Evolutionary conservation across 2,797 vertebrate genomes (phyloP).

Genomic region (Arctocebus calabarensis): DNA sequence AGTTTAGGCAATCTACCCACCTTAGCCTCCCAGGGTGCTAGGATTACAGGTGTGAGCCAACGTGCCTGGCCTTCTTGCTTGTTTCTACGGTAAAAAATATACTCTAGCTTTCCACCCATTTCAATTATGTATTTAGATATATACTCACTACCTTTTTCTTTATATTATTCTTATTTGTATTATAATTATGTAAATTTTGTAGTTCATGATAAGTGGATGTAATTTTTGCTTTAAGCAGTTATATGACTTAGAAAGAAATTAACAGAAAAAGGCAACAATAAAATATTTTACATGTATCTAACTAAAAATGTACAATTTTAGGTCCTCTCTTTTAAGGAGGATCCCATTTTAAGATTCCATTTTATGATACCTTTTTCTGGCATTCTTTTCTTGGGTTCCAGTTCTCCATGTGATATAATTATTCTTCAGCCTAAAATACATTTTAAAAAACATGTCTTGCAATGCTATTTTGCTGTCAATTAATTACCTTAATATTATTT

Average conservation of each 20-base stretch:
- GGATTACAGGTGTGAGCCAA: no score
- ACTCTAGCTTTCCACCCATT: background rate
- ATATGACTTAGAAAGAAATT: background rate
- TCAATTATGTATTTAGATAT: background rate
- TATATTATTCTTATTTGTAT: background rate
- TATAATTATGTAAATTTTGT: background rate
- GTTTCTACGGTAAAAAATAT: background rate
- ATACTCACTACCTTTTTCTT: background rate
- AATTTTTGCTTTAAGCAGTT: background rate
- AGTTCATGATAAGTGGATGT: background rate
- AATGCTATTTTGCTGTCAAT: background rate
- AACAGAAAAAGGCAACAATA: background rate
- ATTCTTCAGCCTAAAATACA: no score
- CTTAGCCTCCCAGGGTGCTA: no score
- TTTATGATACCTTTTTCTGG: background rate
- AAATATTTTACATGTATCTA: background rate
- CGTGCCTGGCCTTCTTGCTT: no score
- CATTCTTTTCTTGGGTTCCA: background rate
- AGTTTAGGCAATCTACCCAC: no score
- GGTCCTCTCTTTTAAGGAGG: background rate
- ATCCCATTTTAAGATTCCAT: background rate
- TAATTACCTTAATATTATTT: no score
- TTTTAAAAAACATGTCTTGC: no score
- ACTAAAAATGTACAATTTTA: background rate
- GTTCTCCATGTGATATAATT: no score